Base-by-base conservation (phyloP, 2,888 invertebrate species). In the Ormyrus nitidulus region DNA sequence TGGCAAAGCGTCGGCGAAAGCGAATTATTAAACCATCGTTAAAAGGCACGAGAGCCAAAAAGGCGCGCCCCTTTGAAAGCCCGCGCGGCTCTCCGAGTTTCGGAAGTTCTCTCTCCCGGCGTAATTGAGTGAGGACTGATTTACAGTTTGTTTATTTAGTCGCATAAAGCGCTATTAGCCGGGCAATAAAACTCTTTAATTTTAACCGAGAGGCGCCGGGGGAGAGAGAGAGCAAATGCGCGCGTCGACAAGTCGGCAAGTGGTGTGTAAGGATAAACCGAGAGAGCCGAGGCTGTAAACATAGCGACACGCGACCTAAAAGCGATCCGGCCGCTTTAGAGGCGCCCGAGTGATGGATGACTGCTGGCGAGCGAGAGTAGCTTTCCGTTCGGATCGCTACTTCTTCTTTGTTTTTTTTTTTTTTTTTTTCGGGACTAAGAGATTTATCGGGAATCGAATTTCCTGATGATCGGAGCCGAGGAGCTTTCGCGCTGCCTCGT, bases 71-170 rank as follows among this genome's bases (percentile, higher is more conserved):
- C 34, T 59, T 59, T 59, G 59, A 59, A 59, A 13, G 58, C 59
- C 8, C 59, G 13, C 13, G 19, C 9, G 2, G 62, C 61, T 6
- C 48, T 48, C 64, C 51, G 51, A 71, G 69, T 62, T 59, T 54
- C 64, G 53, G 46, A 73, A 64, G 34, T 8, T 8, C 19, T n/a
- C 70, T 56, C 19, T 53, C 49, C 6, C 61, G 58, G 53, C 53
- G 34, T 61, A 78, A 78, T 72, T 66, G 72, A 72, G 66, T 48
- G 77, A 46, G 6, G 79, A 79, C 46, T 74, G 73, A 79, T 79
- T 79, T 79, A 74, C 9, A 10, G 69, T 61, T 58, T 79, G 73
- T 69, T 68, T 72, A 78, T 78, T 66, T 61, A 72, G 71, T 53
- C 61, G 53, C 72, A 58, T 49, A 65, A 69, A 71, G 66, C 48